Percentiles rank a stretch among this genome's conserved stretches.
These are phyloP conservation scores for Corythoichthys haematopterus DNA, from an alignment of 2,113 vertebrate genomes.

Conservation along the genomic window DNA sequence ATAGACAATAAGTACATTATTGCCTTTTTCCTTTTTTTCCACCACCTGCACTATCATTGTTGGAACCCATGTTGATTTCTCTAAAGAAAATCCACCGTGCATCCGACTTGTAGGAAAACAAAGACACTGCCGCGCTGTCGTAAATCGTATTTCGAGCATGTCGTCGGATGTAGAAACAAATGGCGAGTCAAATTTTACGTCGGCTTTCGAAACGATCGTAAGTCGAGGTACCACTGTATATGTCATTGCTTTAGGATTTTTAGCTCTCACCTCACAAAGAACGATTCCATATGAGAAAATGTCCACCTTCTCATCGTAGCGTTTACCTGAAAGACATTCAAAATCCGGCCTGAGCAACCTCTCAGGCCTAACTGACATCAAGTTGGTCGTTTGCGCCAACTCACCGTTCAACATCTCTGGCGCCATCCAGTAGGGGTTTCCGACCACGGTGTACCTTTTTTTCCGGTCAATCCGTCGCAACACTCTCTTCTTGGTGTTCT, in stretches of 20 bases:
- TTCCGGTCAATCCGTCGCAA: slow-evolving; percentile 85
- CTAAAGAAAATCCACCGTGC: too few species aligned
- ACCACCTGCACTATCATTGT: too few species aligned
- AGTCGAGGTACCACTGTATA: too few species aligned
- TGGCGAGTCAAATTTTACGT: too few species aligned
- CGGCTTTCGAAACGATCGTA: too few species aligned
- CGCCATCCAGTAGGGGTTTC: slow-evolving; percentile 98
- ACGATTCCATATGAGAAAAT: slow-evolving; percentile 96
- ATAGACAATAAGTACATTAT: too few species aligned
- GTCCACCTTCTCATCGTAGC: slow-evolving; percentile 95
- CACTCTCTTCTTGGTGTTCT: slow-evolving; percentile 82
- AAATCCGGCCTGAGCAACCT: slow-evolving; percentile 11
- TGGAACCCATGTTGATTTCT: too few species aligned
- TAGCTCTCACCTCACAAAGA: slow-evolving; percentile 86
- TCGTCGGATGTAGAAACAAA: too few species aligned
- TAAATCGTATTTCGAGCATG: too few species aligned
- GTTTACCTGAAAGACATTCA: slow-evolving; percentile 78
- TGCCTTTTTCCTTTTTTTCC: too few species aligned
- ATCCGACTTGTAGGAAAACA: too few species aligned
- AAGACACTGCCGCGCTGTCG: too few species aligned
- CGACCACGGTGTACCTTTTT: slow-evolving; percentile 94
- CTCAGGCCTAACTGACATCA: not conserved
- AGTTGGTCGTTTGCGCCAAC: not conserved
- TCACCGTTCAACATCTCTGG: slow-evolving; percentile 97
- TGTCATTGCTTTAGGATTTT: not conserved